These are phyloP conservation scores for Phlogophora meticulosa DNA, from an alignment of 2,888 invertebrate genomes.

Conservation along the genomic window DNA sequence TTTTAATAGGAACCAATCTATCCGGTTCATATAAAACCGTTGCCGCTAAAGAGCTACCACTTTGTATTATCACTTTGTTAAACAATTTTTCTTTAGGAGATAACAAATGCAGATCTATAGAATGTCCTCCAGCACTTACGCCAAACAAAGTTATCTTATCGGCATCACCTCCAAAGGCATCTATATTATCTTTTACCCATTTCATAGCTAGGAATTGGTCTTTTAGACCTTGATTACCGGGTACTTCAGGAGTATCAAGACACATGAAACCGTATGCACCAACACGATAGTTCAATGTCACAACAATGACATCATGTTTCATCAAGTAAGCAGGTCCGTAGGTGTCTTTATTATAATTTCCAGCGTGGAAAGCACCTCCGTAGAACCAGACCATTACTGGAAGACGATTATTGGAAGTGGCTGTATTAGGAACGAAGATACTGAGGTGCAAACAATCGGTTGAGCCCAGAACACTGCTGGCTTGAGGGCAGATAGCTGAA, in stretches of 20 bases:
- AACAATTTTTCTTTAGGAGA: slow-evolving; percentile 71
- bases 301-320: slow-evolving; percentile 76
- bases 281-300: slow-evolving; percentile 76
- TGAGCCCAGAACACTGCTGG: slow-evolving; percentile 63
- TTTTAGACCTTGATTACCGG: slow-evolving; percentile 81
- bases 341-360: slow-evolving; percentile 62
- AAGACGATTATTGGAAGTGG: slow-evolving; percentile 66
- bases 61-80: slow-evolving; percentile 75
- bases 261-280: slow-evolving; percentile 83
- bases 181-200: slow-evolving; percentile 79
- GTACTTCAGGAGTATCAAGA: slow-evolving; percentile 72
- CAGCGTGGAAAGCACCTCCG: slow-evolving; percentile 74
- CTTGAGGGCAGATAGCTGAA: slow-evolving; percentile 77
- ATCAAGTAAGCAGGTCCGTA: slow-evolving; percentile 75
- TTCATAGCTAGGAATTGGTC: slow-evolving; percentile 77
- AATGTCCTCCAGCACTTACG: slow-evolving; percentile 75
- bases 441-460: slow-evolving; percentile 76
- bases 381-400: slow-evolving; percentile 79
- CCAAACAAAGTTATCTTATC: slow-evolving; percentile 77
- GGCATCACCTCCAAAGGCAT: slow-evolving; percentile 78
- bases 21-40: slow-evolving; percentile 68
- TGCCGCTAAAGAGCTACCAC: slow-evolving; percentile 70
- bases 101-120: slow-evolving; percentile 76
- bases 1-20: slow-evolving; percentile 66
- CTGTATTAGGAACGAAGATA: slow-evolving; percentile 73